phyloP scores from a whole-genome alignment of 2,113 vertebrate genomes.

The Oxygymnocypris stewartii region DNA sequence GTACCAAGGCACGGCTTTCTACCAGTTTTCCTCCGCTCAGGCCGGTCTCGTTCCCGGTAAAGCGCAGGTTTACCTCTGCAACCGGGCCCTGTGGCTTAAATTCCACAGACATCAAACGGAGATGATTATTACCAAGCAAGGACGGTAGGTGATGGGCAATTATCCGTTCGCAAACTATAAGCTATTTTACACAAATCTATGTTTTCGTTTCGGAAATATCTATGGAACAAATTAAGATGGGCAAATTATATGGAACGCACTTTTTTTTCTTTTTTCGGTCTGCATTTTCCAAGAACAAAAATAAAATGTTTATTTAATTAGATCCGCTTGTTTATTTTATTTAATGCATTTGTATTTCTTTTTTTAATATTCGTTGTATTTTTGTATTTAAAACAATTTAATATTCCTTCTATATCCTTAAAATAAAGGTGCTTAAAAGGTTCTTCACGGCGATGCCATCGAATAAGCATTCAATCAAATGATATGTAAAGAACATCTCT shows the following conservation, averaged over 20 bases:
- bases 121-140: slow-evolving; percentile 99
- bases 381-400: not conserved
- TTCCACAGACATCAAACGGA: slow-evolving; percentile 99
- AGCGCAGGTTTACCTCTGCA: slow-evolving; percentile 99
- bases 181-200: not conserved
- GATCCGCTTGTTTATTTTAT: not conserved
- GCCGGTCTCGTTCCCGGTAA: slow-evolving; percentile 95
- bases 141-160: slow-evolving; percentile 81
- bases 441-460: too few relatives aligned
- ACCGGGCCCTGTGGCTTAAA: slow-evolving; percentile 98
- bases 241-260: not conserved
- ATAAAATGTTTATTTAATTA: not conserved
- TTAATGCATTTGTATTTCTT: not conserved
- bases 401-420: not conserved
- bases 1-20: slow-evolving; percentile 97
- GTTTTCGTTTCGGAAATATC: not conserved
- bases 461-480: too few relatives aligned
- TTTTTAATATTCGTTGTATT: not conserved
- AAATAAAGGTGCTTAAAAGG: too few relatives aligned
- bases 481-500: too few relatives aligned
- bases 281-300: not conserved
- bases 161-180: not conserved
- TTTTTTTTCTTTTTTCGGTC: not conserved
- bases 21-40: slow-evolving; percentile 97
- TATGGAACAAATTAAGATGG: not conserved